Evolutionary conservation across 2,797 vertebrate genomes (phyloP), one percentile per base, ranked within the genome.

Genomic region (Malacoraja senta): DNA sequence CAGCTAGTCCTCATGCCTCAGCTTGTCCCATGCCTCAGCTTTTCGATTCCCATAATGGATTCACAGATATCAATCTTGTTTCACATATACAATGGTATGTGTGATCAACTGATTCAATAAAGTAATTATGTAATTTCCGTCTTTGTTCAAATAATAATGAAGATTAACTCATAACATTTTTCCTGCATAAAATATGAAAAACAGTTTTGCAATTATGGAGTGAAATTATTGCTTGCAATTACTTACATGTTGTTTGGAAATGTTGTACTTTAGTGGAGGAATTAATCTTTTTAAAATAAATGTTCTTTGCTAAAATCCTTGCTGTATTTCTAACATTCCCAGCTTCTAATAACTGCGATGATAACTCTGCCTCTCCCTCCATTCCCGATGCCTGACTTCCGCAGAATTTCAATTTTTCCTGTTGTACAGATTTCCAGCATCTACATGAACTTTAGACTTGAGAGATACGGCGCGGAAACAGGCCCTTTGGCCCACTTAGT

Each of bases 221-320:
- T 35, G 63, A 8, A 32, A 88, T 88, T 88, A 88, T 68, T 88
- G n/a, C 84, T 21, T 68, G 19, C n/a, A 88, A 65, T 32, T 88
- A 8, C 58, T n/a, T 86, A 63, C 83, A 32, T 2, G 13, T 63
- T 88, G n/a, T 65, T 88, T 65, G 8, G n/a, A 68, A 35, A 53
- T 65, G 1, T 88, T 32, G 8, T 68, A 68, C 68, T 88, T 68
- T 88, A 84, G 38, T 88, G 83, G 38, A 35, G 84, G 84, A 32
- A 68, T 88, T 68, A 68, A 88, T 19, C 61, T 35, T 7, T 88
- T 88, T 88, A 44, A 65, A 68, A 88, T 88, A 88, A 88, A 88
- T n/a, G 29, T 12, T 35, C 61, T 65, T 88, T 68, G n/a, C 8
- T 68, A 68, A 68, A 35, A 68, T 68, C 1, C 63, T 24, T 19